These are phyloP conservation scores for Ceyx erithaca DNA, from an alignment of 2,797 vertebrate species.

Conservation along the genomic window DNA sequence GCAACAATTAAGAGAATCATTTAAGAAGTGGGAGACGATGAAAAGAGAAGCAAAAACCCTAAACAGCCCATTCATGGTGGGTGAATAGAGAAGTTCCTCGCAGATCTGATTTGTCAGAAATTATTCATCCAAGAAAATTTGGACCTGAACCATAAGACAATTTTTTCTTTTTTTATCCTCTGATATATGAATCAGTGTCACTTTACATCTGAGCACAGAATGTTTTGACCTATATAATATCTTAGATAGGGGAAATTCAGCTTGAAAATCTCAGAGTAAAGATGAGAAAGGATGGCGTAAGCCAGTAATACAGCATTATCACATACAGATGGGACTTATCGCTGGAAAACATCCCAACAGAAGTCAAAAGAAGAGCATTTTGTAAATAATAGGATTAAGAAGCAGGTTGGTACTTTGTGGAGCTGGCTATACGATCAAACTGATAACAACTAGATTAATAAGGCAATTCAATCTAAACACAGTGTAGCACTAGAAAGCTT, in stretches of 20 bases:
- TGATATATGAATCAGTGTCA: constrained; percentile 33
- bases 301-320: constrained; percentile 35
- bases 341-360: constrained; percentile 35
- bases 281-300: constrained; percentile 12
- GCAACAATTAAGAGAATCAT: constrained; percentile 54
- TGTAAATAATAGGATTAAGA: constrained; percentile 62
- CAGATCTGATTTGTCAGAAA: constrained; percentile 21
- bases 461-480: constrained; percentile 62
- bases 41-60: constrained; percentile 3
- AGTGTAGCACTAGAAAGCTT: constrained; percentile 55
- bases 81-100: constrained; percentile 5
- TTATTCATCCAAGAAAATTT: constrained; percentile 27
- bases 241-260: constrained; percentile 35
- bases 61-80: constrained; percentile 10
- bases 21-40: background rate
- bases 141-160: background rate
- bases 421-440: constrained; percentile 62
- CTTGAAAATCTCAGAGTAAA: constrained; percentile 21
- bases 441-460: constrained; percentile 76
- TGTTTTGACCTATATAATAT: constrained; percentile 56
- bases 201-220: constrained; percentile 47
- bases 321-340: background rate
- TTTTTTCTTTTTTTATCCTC: constrained; percentile 4
- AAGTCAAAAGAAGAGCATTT: constrained; percentile 29
- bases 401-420: constrained; percentile 42